Percentiles rank a stretch among this genome's conserved stretches.
Evolutionary conservation across 2,113 vertebrate genomes (phyloP).

Genomic region (Thunnus maccoyii): DNA sequence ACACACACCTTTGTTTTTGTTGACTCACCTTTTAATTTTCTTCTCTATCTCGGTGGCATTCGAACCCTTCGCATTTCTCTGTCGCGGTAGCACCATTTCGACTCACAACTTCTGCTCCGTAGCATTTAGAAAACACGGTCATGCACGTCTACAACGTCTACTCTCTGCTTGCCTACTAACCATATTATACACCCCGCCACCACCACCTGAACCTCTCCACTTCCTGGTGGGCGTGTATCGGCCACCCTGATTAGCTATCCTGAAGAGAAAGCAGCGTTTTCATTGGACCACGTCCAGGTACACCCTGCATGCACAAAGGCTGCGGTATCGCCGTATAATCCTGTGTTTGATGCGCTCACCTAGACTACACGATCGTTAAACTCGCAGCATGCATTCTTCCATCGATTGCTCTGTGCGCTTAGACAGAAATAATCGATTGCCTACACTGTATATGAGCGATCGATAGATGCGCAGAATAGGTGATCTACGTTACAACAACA

Average conservation of each 20-base stretch:
- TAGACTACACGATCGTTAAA: not conserved
- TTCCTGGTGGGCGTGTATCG: conserved; percentile 63
- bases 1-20: not conserved
- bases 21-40: conserved; percentile 85
- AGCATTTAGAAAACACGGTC: not conserved
- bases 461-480: not conserved
- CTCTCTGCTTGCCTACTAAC: not conserved
- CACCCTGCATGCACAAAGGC: not conserved
- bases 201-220: conserved; percentile 22
- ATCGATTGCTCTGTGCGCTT: conserved; percentile 35
- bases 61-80: conserved; percentile 69
- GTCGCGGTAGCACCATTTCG: conserved; percentile 78
- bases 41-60: conserved; percentile 82
- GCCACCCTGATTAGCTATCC: conserved; percentile 59
- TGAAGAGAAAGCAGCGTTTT: conserved; percentile 47
- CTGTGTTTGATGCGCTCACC: not conserved
- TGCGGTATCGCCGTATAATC: accelerated
- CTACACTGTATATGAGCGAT: not conserved
- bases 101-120: not conserved
- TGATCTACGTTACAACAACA: not conserved
- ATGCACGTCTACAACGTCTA: not conserved
- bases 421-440: conserved; percentile 52
- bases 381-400: not conserved
- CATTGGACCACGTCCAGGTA: conserved; percentile 60
- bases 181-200: conserved; percentile 38